Evolutionary conservation across 2,888 invertebrate genomes (phyloP).

Genomic region (Dichetophora obliterata): DNA sequence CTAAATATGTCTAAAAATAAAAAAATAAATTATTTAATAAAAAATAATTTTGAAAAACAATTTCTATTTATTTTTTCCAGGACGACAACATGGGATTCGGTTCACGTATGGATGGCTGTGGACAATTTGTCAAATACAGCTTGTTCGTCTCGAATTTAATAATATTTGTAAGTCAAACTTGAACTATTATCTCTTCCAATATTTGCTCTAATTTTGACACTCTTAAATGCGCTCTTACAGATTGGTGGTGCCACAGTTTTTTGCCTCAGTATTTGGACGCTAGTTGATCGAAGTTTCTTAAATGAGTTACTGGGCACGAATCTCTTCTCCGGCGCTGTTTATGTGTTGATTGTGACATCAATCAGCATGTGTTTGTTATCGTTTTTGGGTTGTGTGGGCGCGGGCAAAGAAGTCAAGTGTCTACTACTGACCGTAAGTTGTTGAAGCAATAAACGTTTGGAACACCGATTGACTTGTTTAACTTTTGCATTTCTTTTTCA

Average conservation of each 20-base stretch:
- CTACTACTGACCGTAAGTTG: conserved; percentile 87
- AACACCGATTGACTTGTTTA: not conserved
- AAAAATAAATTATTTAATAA: not conserved
- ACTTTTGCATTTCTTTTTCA: conserved; percentile 65
- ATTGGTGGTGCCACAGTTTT: conserved; percentile 83
- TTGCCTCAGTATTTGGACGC: conserved; percentile 86
- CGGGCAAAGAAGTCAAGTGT: conserved; percentile 94
- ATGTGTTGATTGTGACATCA: conserved; percentile 86
- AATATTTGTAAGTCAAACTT: conserved; percentile 82
- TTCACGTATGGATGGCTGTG: conserved; percentile 89
- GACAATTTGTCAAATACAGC: conserved; percentile 88
- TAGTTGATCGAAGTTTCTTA: conserved; percentile 86
- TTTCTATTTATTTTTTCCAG: conserved; percentile 48
- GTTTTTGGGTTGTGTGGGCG: conserved; percentile 92
- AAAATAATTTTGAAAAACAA: not conserved
- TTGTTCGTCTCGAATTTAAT: conserved; percentile 86
- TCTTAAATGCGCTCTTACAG: conserved; percentile 70
- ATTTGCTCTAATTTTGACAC: not conserved
- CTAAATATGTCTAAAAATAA: too few relatives aligned
- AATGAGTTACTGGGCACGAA: conserved; percentile 88
- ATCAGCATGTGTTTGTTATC: conserved; percentile 85
- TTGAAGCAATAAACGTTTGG: not conserved
- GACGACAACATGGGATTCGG: conserved; percentile 78
- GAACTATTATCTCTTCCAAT: not conserved
- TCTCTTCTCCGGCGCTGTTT: conserved; percentile 88